These are phyloP conservation scores for Rhabdomys pumilio DNA, from an alignment of 2,797 vertebrate genomes.

Conservation along the genomic window DNA sequence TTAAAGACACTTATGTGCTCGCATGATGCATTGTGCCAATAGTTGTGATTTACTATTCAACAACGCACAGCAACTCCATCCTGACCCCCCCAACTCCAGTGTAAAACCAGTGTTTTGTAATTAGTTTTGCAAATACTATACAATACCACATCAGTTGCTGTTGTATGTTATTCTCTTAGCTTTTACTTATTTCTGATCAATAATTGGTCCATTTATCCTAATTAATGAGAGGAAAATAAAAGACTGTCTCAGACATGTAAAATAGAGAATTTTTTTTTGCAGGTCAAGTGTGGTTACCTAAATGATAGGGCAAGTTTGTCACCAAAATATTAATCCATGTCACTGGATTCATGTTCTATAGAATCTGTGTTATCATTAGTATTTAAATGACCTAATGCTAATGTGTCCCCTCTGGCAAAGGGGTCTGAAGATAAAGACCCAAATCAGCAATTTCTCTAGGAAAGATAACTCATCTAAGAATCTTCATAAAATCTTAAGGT, in stretches of 20 bases:
- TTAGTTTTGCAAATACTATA: not conserved
- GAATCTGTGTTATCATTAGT: not conserved
- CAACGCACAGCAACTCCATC: not conserved
- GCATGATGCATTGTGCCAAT: no score
- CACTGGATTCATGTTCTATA: not conserved
- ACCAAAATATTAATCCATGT: not conserved
- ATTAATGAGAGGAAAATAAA: not conserved
- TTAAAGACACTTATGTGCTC: not conserved
- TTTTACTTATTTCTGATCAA: not conserved
- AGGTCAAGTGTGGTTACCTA: not conserved
- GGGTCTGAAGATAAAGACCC: constrained; percentile 16
- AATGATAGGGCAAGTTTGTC: not conserved
- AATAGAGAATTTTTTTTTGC: not conserved
- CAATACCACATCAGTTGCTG: not conserved
- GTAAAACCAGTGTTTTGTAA: not conserved
- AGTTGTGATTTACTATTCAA: not conserved
- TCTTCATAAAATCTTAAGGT: constrained; percentile 1
- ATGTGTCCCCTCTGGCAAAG: not conserved
- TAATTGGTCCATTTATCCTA: not conserved
- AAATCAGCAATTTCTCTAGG: not conserved
- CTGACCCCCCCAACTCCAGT: not conserved
- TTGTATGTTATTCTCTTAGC: not conserved
- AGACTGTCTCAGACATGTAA: not conserved
- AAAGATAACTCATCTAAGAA: not conserved
- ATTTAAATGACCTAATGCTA: constrained; percentile 14